Conservation (phyloP, 2,888 invertebrate genomes). For the Pandemis cinnamomeana region DNA sequence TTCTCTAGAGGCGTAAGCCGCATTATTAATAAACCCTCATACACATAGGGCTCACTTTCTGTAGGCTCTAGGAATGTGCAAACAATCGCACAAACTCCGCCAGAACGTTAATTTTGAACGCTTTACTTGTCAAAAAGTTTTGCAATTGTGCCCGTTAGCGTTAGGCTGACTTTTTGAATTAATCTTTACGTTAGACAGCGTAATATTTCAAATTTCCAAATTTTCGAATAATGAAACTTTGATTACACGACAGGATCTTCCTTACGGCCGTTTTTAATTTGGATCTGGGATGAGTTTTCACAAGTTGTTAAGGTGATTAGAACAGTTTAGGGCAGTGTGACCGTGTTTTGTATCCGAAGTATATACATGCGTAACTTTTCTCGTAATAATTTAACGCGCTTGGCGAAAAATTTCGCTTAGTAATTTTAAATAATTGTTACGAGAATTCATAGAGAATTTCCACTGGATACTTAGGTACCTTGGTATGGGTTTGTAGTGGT, state of each 20-base stretch:
- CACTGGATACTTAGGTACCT: too few species aligned
- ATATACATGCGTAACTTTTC: not conserved
- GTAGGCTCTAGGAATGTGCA: conserved; percentile 44
- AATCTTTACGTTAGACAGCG: conserved; percentile 55
- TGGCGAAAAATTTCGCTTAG: too few species aligned
- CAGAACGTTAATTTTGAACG: conserved; percentile 63
- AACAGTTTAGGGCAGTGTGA: not conserved
- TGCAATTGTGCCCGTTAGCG: conserved; percentile 64
- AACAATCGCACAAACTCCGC: conserved; percentile 55
- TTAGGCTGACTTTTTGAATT: conserved; percentile 64
- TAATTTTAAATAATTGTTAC: too few species aligned
- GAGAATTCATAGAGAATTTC: too few species aligned
- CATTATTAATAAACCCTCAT: not conserved
- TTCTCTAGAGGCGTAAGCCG: not conserved
- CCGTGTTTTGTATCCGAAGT: not conserved
- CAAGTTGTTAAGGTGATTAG: conserved; percentile 36
- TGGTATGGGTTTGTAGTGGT: too few species aligned
- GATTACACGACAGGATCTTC: conserved; percentile 56
- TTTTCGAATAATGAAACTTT: conserved; percentile 61
- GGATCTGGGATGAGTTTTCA: conserved; percentile 47
- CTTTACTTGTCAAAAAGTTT: conserved; percentile 74
- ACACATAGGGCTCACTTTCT: conserved; percentile 1
- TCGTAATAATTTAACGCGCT: not conserved
- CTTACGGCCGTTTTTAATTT: conserved; percentile 47
- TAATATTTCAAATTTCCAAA: conserved; percentile 63